Conservation (phyloP, 2,113 vertebrate genomes). For the Vombatus ursinus region DNA sequence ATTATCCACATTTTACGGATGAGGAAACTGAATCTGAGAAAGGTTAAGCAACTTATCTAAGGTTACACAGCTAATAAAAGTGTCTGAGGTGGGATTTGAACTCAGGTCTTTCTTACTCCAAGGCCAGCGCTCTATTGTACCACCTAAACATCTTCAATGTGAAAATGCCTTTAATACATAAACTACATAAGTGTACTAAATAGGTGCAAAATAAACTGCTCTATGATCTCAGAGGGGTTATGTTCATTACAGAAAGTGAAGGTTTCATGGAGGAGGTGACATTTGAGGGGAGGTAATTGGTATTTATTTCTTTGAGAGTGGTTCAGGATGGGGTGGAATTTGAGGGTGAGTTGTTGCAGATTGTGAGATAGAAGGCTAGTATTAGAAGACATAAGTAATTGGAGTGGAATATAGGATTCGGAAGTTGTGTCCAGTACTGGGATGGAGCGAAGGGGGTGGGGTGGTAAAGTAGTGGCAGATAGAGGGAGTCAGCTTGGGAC, state of each 20-base stretch:
- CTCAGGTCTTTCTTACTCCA: background rate
- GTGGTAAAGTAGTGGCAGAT: background rate
- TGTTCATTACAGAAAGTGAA: background rate
- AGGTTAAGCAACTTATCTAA: background rate
- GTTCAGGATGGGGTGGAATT: background rate
- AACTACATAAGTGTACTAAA: background rate
- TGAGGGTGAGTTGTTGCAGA: background rate
- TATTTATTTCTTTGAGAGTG: background rate
- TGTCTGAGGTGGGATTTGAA: background rate
- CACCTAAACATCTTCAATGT: background rate
- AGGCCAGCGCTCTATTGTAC: background rate
- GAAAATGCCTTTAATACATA: too few relatives aligned
- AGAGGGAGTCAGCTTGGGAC: background rate
- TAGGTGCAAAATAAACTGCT: background rate
- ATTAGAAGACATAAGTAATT: background rate
- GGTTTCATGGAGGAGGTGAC: background rate
- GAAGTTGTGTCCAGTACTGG: background rate
- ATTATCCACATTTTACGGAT: background rate
- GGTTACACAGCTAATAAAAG: background rate
- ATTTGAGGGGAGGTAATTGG: background rate
- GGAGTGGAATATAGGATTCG: background rate
- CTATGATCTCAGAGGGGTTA: background rate
- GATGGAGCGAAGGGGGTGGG: background rate
- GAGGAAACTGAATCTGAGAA: background rate
- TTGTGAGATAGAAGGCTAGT: background rate